Conservation (phyloP, 2,113 vertebrate genomes). For the Sigmodon hispidus region DNA sequence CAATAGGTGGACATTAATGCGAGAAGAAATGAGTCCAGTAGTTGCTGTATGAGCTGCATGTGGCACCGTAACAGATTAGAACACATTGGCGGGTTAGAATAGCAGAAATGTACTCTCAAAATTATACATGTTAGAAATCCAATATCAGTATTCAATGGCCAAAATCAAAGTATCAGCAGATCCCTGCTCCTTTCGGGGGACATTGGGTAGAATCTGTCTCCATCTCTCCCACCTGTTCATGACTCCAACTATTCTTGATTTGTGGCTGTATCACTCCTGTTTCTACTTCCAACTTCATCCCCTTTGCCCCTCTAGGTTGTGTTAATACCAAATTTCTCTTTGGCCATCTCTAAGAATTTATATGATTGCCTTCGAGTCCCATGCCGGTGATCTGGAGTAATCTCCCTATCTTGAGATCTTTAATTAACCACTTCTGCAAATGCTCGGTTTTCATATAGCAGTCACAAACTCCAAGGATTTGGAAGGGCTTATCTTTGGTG, state of each 20-base stretch:
- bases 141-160: background rate
- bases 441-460: background rate
- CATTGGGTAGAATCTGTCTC: background rate
- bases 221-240: background rate
- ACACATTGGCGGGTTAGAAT: background rate
- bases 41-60: background rate
- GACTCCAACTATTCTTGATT: background rate
- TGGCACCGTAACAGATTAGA: background rate
- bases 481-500: background rate
- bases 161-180: background rate
- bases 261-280: background rate
- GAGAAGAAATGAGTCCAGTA: background rate
- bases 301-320: background rate
- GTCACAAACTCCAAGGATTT: background rate
- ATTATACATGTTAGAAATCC: background rate
- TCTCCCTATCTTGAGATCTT: background rate
- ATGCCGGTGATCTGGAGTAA: background rate
- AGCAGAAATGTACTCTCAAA: background rate
- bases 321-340: background rate
- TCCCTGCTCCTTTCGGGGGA: background rate
- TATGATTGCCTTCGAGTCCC: background rate
- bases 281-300: background rate
- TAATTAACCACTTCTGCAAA: background rate
- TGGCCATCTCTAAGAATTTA: background rate
- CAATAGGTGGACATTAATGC: background rate